These are phyloP conservation scores for Drosophila borborema DNA, from an alignment of 2,888 invertebrate genomes.

Conservation along the genomic window DNA sequence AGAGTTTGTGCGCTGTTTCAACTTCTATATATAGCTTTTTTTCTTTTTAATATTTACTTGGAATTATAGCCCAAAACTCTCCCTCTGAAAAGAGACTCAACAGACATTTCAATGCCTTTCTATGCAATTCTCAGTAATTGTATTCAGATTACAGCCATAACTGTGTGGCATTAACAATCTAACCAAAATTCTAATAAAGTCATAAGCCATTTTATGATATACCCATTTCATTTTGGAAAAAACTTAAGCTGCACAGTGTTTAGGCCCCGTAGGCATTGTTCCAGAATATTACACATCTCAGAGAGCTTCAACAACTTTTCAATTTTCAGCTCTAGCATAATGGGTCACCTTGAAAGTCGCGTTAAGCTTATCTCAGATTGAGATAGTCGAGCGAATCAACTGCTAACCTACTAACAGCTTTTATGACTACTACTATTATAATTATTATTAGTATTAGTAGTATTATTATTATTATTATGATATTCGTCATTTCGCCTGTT, in stretches of 20 bases:
- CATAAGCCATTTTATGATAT: background rate
- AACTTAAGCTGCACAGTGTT: background rate
- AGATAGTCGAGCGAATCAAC: conserved; percentile 1
- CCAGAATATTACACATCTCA: background rate
- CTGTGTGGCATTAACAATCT: background rate
- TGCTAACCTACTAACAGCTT: conserved; percentile 6
- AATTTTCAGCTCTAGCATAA: background rate
- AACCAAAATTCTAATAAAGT: background rate
- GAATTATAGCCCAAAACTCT: background rate
- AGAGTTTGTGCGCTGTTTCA: background rate
- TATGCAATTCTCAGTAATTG: background rate
- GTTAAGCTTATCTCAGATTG: background rate
- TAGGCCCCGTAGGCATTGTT: background rate
- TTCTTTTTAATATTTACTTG: background rate
- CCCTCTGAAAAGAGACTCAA: background rate
- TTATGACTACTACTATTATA: background rate
- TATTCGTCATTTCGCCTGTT: conserved; percentile 8
- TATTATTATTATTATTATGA: conserved; percentile 1
- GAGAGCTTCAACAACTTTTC: background rate
- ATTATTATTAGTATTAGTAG: background rate
- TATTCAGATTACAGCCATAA: background rate
- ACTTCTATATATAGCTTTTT: background rate
- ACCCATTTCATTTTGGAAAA: background rate
- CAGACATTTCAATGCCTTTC: background rate
- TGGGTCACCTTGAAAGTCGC: conserved; percentile 10